These are phyloP conservation scores for Psilopogon haemacephalus DNA, from an alignment of 2,113 vertebrate species.

Conservation along the genomic window DNA sequence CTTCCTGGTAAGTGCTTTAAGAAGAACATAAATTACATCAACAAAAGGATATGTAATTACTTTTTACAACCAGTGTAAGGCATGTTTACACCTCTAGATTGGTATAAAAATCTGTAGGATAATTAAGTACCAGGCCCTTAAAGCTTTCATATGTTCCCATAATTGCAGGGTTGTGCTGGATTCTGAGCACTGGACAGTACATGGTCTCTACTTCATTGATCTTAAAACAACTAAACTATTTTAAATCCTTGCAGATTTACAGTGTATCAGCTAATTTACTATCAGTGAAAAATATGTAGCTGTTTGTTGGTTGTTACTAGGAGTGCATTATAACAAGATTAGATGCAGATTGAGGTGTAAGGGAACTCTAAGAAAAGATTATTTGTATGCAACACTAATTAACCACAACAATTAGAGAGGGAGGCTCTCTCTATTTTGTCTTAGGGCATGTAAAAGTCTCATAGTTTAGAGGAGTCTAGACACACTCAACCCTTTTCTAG, in stretches of 20 bases:
- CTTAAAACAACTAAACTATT: slow-evolving; percentile 41
- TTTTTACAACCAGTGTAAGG: slow-evolving; percentile 49
- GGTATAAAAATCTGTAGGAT: slow-evolving; percentile 41
- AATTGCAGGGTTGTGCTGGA: slow-evolving; percentile 26
- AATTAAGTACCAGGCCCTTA: slow-evolving; percentile 31
- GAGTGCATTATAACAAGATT: background rate
- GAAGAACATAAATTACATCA: slow-evolving; percentile 52
- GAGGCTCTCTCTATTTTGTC: background rate
- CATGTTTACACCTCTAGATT: slow-evolving; percentile 52
- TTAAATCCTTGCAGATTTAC: slow-evolving; percentile 3
- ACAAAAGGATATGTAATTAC: slow-evolving; percentile 64
- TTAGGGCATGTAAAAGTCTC: background rate
- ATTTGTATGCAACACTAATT: slow-evolving; percentile 6
- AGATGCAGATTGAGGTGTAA: background rate
- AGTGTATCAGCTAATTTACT: background rate
- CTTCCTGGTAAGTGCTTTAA: slow-evolving; percentile 57
- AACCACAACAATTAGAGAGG: background rate
- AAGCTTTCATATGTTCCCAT: slow-evolving; percentile 24
- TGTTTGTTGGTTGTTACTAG: slow-evolving; percentile 48
- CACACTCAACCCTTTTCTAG: background rate
- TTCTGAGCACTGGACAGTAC: slow-evolving; percentile 27
- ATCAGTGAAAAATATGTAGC: background rate
- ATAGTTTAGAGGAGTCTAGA: background rate
- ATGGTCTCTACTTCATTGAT: background rate
- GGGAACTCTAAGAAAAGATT: background rate